Evolutionary conservation across 1,140 invertebrate genomes (phyloP), one percentile per base, ranked within the genome.

Genomic region (Drosophila eugracilis): DNA sequence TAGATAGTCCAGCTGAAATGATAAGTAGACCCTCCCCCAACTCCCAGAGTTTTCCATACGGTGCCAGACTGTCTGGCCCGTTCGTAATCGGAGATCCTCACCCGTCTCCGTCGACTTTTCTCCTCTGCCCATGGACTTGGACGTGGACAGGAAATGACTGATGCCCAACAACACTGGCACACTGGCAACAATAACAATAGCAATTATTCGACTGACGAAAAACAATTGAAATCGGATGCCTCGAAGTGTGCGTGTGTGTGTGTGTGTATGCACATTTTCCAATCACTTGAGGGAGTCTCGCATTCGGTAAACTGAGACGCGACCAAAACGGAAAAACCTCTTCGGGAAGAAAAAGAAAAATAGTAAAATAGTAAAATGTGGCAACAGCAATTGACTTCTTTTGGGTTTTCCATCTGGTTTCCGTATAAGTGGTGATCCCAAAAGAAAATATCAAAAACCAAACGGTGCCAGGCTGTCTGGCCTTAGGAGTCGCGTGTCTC

Each of bases 261-360:
- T n/a, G n/a, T n/a, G 65, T 67, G 65, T 67, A 45, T 60, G 63
- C 60, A 67, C 63, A 53, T 53, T 77, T 77, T 66, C 32, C 53
- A 57, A 49, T 69, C 65, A 69, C 65, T 69, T 67, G 65, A 62
- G 15, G 36, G 44, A 24, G 19, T 15, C 44, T 15, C 44, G 30
- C 28, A 48, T 37, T 36, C 48, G 75, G 84, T 72, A 89, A 89
- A 48, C 34, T 39, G 79, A 89, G 74, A 77, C 62, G 34, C 52
- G 47, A 74, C 32, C 48, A 89, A 89, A 85, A 72, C 85, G 85
- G 86, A 90, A 89, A 89, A 89, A 75, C 76, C 85, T 63, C 79
- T 89, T 63, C 50, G 55, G 17, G 32, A 30, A 28, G n/a, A 1
- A 7, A 6, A 17, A 15, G 9, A 7, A n/a, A n/a, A n/a, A n/a